Evolutionary conservation across 2,797 vertebrate genomes (phyloP), one percentile per base, ranked within the genome.

Genomic region (Brotula barbata): DNA sequence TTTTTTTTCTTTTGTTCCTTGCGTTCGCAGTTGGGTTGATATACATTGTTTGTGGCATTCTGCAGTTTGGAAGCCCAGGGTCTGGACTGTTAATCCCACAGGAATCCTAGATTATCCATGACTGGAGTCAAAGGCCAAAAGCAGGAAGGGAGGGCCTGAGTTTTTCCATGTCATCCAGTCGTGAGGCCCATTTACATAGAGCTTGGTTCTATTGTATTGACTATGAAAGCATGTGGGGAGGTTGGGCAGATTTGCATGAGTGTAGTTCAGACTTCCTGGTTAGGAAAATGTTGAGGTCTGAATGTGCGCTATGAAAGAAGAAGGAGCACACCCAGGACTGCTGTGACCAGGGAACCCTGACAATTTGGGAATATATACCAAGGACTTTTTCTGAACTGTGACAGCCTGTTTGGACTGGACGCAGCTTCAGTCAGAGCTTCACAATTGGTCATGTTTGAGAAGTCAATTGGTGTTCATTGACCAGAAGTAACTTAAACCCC

Each of bases 211-310:
- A 34, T 25, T 53, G 17, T 69, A 16, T 69, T 60, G 64, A 77
- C 28, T 5, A 20, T 28, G 25, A 28, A 28, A 4, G 25, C 25
- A 4, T 4, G 25, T 8, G 4, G 25, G 25, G 25, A 17, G 21
- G 15, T 6, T 22, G 33, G 15, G 33, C 36, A 40, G 45, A 76
- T 82, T 84, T 84, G 73, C 84, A 76, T 78, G 33, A n/a, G 28
- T 57, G 47, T 19, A 50, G 68, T 50, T 3, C 39, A n/a, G 4
- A 36, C 62, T 76, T 82, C 79, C 76, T 68, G 31, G 2, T 67
- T 68, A 51, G 42, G 55, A 31, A 74, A 80, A 51, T 44, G 5
- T 22, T 49, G 37, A 59, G 64, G 37, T 42, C 34, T 47, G 57
- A 48, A 43, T 63, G 44, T 39, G 33, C 47, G 12, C 43, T 41